These are phyloP conservation scores for Cosmia pyralina DNA, from an alignment of 2,888 invertebrate species.

Conservation along the genomic window DNA sequence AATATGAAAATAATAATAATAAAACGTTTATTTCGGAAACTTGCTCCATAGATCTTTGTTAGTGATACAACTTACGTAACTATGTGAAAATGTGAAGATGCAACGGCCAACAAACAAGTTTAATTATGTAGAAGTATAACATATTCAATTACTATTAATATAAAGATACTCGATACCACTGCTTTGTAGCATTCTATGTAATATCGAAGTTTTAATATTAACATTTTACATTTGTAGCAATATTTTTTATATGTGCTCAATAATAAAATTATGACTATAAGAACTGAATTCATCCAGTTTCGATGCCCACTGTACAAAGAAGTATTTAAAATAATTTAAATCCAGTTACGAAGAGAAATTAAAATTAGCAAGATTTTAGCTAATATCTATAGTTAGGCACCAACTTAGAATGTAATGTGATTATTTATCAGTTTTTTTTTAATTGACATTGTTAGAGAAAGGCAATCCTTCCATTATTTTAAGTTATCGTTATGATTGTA, in stretches of 20 bases:
- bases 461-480: slow-evolving; percentile 18
- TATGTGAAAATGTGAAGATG: neutral
- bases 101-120: slow-evolving; percentile 1
- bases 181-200: neutral
- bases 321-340: neutral
- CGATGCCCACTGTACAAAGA: neutral
- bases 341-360: neutral
- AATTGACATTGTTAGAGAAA: neutral
- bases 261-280: neutral
- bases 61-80: too few relatives aligned
- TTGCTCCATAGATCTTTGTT: too few relatives aligned
- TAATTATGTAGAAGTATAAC: neutral
- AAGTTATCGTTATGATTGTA: neutral
- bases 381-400: neutral
- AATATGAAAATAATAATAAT: too few relatives aligned
- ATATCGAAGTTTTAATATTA: neutral
- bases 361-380: neutral
- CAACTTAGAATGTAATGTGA: neutral
- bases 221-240: neutral
- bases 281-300: neutral
- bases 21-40: too few relatives aligned
- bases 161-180: neutral
- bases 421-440: neutral
- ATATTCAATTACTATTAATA: neutral
- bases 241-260: neutral